Percentiles rank a stretch among this genome's conserved stretches.
Evolutionary conservation across 2,797 vertebrate species (phyloP).

Genomic region (Phyllotis vaccarum): DNA sequence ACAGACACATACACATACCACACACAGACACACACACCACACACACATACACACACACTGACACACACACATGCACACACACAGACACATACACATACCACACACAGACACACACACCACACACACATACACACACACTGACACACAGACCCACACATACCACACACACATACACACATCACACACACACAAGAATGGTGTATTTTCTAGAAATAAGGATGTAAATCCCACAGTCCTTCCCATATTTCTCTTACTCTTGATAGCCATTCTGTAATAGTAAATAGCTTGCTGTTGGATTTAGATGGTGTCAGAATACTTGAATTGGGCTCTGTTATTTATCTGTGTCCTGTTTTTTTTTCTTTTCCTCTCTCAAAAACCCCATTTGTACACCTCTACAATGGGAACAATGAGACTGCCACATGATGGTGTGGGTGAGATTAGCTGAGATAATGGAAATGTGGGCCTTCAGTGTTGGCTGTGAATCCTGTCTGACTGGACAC

Average conservation of each 20-base stretch:
- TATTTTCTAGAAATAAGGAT: neutral
- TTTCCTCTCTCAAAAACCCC: neutral
- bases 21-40: neutral
- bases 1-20: neutral
- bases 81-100: too few relatives aligned
- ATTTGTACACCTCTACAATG: neutral
- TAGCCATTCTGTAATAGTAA: neutral
- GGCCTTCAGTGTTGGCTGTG: too few relatives aligned
- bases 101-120: neutral
- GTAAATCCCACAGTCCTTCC: neutral
- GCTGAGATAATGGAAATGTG: neutral
- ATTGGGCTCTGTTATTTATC: neutral
- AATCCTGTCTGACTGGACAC: neutral
- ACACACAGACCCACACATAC: too few relatives aligned
- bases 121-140: neutral
- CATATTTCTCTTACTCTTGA: neutral
- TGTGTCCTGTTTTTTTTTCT: neutral
- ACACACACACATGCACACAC: neutral
- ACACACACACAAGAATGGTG: accelerated
- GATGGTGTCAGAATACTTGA: neutral
- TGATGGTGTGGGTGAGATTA: neutral
- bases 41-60: neutral
- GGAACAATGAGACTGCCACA: neutral
- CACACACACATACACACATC: neutral
- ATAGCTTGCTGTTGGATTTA: neutral